A percentile compares a stretch with the other conserved stretches of the same genome.
These are phyloP conservation scores for Gymnobelideus leadbeateri DNA, from an alignment of 2,113 vertebrate genomes.

Conservation along the genomic window DNA sequence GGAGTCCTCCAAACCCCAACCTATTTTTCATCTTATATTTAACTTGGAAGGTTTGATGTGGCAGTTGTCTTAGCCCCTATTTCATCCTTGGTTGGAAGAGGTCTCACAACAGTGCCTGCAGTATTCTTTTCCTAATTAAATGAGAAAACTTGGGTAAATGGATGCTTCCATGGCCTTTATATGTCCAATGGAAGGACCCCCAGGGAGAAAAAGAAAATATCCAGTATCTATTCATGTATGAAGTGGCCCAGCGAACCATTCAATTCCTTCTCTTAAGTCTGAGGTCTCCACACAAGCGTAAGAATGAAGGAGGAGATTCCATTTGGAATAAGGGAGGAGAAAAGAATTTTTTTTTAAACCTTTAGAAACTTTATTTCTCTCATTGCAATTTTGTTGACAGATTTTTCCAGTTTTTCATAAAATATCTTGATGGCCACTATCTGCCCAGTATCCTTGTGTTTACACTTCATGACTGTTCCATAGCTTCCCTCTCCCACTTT, in stretches of 20 bases:
- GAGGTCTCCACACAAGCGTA: neutral
- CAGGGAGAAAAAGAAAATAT: neutral
- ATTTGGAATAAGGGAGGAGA: neutral
- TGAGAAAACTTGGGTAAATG: too few relatives aligned
- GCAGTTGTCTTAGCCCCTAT: neutral
- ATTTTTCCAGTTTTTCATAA: constrained; percentile 79
- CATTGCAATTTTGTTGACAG: constrained; percentile 81
- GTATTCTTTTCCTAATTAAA: too few relatives aligned
- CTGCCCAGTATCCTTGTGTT: constrained; percentile 78
- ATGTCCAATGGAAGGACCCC: neutral
- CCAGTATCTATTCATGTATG: neutral
- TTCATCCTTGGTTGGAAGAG: neutral
- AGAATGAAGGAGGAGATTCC: neutral
- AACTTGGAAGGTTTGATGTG: too few relatives aligned
- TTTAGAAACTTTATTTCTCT: constrained; percentile 81
- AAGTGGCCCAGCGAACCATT: neutral
- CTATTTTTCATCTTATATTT: neutral
- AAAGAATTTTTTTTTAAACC: too few relatives aligned
- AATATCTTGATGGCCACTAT: constrained; percentile 81
- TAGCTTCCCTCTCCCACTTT: constrained; percentile 83
- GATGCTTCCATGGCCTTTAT: too few relatives aligned
- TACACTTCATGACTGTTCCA: constrained; percentile 79
- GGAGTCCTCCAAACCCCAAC: too few relatives aligned
- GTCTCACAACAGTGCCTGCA: too few relatives aligned
- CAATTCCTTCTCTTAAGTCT: neutral